Evolutionary conservation across 2,113 vertebrate genomes (phyloP), one percentile per base, ranked within the genome.

Genomic region (Notechis scutatus): DNA sequence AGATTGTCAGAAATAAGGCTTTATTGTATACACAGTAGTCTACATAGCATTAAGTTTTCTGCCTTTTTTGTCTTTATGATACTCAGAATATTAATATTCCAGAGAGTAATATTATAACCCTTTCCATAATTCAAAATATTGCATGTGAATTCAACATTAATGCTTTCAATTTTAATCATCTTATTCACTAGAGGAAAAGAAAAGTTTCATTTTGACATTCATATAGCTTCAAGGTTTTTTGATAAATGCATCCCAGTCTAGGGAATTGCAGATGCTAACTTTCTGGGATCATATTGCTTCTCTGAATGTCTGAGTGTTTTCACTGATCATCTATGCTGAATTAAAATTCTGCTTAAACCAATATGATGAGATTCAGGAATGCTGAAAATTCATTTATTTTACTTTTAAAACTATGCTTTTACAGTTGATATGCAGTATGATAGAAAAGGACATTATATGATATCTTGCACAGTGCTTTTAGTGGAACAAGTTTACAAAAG

Each of bases 151-250:
- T 61, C 47, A 94, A 54, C 1, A 42, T 0, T 42, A 91, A 56
- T 93, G 10, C 10, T 93, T 93, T 87, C 57, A 91, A 3, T 88
- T 93, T 94, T 86, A 86, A 20, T 89, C 3, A 18, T 39, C 0
- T 23, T 87, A 91, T 91, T 89, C 93, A 89, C 64, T 89, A 87
- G 93, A 91, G 93, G 85, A 90, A 92, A 89, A 47, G 20, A 87
- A 90, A 26, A 39, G 5, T n/a, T 95, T 91, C 2, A 89, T 29
- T 90, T 91, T 42, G 93, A 47, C 93, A 15, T 91, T 94, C 18
- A 1, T 26, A 12, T 12, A 6, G 20, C 45, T 56, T 93, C 52
- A 89, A 87, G 81, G 54, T 18, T 92, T 90, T 47, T 5, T 92
- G 87, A 55, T 56, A 52, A 85, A 34, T 85, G 29, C 39, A 26